A percentile compares a stretch with the other conserved stretches of the same genome.
phyloP scores from a whole-genome alignment of 2,797 vertebrate species.

The Halcyon smyrnensis region DNA sequence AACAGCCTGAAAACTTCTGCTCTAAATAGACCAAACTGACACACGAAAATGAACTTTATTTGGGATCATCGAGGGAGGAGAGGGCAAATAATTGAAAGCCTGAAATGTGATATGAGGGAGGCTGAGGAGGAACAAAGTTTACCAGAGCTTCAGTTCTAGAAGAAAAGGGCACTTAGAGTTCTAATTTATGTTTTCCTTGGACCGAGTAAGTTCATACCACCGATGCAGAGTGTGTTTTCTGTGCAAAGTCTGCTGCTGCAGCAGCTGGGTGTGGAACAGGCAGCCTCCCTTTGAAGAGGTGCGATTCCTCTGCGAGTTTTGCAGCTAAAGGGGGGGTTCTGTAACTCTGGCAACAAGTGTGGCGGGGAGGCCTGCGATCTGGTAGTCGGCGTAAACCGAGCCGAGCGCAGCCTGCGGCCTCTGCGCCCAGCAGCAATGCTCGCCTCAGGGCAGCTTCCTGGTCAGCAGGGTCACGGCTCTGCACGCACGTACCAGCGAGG shows the following conservation, averaged over 20 bases:
- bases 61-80: not conserved
- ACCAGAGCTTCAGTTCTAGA: not conserved
- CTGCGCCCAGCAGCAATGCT: rapidly evolving
- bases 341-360: not conserved
- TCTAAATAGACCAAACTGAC: not conserved
- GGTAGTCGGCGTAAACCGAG: rapidly evolving
- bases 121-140: not conserved
- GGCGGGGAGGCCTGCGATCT: not conserved
- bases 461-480: not conserved
- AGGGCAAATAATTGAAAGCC: not conserved
- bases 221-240: not conserved
- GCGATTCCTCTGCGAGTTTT: not conserved
- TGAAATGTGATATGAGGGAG: not conserved
- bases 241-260: not conserved
- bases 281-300: not conserved
- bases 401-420: not conserved
- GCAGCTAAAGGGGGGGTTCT: not conserved
- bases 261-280: not conserved
- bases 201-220: not conserved
- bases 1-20: not conserved
- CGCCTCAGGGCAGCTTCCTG: not conserved
- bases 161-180: not conserved
- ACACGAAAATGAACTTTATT: not conserved
- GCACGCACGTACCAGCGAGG: rapidly evolving
- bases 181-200: not conserved